Evolutionary conservation across 2,797 vertebrate genomes (phyloP), one percentile per base, ranked within the genome.

Genomic region (Sebastes oblongus): DNA sequence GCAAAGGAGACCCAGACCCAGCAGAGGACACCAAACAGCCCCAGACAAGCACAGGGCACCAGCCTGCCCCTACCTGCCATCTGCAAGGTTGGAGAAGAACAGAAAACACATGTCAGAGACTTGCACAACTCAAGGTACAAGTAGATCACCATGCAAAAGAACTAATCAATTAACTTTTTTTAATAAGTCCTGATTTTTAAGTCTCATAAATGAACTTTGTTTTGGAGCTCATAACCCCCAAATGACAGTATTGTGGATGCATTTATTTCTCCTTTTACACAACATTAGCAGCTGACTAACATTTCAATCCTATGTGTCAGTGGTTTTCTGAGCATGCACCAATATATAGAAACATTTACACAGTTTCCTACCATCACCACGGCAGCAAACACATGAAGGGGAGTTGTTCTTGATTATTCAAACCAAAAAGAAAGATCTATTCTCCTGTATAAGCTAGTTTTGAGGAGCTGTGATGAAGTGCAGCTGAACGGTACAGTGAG

Each of bases 1-100:
- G 90, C 94, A 54, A 94, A 94, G 75, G 94, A 95, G 52, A 93
- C 91, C 91, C 90, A 94, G 24, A 94, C 93, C 94, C 94, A 94
- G 84, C 93, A 93, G 6, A 94, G 82, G 78, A 94, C 81, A 8
- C 79, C 93, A 66, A 94, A 85, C 72, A 94, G 74, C 62, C 91
- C 88, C 86, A 95, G 70, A 93, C 93, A 94, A 54, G 87, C 36
- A 58, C 89, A 92, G 81, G 93, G 88, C 65, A 93, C 80, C 82
- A 94, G 81, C 81, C 88, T 87, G 76, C 77, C 77, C 82, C 88
- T 85, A 4, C 87, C 82, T 55, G 80, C 86, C 94, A 96, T 94
- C 93, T 96, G 78, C 24, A 69, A 32, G 65, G 50, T 3, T 46
- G 1, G 10, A 64, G 72, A 76, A 72, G 8, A 66, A 58, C 12